phyloP scores from a whole-genome alignment of 2,113 vertebrate genomes.

The Gobio gobio region DNA sequence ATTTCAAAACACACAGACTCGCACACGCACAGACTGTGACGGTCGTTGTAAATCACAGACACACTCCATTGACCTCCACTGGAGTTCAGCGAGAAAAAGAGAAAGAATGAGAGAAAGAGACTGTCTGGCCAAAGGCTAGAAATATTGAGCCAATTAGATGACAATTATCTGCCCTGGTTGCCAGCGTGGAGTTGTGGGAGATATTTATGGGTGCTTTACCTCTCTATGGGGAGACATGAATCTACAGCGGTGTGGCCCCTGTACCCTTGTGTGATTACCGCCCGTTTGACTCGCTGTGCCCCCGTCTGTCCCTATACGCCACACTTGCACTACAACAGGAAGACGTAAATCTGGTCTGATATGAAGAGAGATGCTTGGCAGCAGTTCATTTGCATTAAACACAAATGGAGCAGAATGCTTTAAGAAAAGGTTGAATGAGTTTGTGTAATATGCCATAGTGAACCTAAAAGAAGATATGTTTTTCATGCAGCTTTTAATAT shows the following conservation, averaged over 20 bases:
- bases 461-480: background rate
- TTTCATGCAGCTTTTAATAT: constrained; percentile 1
- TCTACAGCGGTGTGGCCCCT: constrained; percentile 35
- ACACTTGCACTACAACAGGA: background rate
- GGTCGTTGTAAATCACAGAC: constrained; percentile 35
- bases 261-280: constrained; percentile 21
- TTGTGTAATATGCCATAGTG: background rate
- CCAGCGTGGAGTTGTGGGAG: constrained; percentile 62
- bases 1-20: constrained; percentile 31
- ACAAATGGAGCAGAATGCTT: constrained; percentile 30
- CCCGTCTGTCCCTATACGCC: background rate
- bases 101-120: constrained; percentile 9
- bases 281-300: constrained; percentile 11
- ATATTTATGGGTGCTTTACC: constrained; percentile 69
- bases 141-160: constrained; percentile 82
- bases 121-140: constrained; percentile 61
- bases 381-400: constrained; percentile 23
- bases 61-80: constrained; percentile 65
- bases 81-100: constrained; percentile 50
- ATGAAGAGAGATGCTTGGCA: constrained; percentile 12
- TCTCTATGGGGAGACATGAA: constrained; percentile 67
- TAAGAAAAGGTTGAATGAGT: constrained; percentile 13
- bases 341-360: constrained; percentile 8
- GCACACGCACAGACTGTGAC: constrained; percentile 37
- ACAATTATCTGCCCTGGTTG: constrained; percentile 74